A percentile compares a stretch with the other conserved stretches of the same genome.
Evolutionary conservation across 2,113 vertebrate species (phyloP).

Genomic region (Pseudorasbora parva): DNA sequence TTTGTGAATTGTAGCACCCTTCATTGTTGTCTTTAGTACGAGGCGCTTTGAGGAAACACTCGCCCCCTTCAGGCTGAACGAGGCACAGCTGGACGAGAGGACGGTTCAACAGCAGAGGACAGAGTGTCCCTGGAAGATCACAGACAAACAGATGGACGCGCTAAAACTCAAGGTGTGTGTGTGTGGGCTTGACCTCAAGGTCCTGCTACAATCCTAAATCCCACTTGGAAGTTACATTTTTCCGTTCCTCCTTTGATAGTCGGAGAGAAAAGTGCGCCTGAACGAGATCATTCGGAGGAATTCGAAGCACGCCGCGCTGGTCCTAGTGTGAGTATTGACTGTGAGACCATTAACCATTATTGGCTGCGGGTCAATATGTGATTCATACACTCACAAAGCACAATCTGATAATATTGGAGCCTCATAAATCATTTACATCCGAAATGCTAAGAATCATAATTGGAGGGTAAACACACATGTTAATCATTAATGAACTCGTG

Average conservation of each 20-base stretch:
- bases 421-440: neutral
- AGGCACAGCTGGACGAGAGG: slow-evolving; percentile 64
- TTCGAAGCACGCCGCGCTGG: slow-evolving; percentile 74
- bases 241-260: slow-evolving; percentile 60
- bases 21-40: slow-evolving; percentile 58
- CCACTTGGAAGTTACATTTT: neutral
- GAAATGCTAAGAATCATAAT: neutral
- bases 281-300: slow-evolving; percentile 78
- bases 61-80: slow-evolving; percentile 68
- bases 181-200: slow-evolving; percentile 6
- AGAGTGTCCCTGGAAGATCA: slow-evolving; percentile 67
- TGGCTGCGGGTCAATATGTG: neutral
- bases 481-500: slow-evolving; percentile 3
- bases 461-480: neutral
- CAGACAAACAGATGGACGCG: slow-evolving; percentile 71
- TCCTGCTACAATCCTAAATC: neutral
- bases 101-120: slow-evolving; percentile 51
- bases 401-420: slow-evolving; percentile 7
- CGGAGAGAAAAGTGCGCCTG: slow-evolving; percentile 73
- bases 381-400: slow-evolving; percentile 4
- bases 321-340: slow-evolving; percentile 74
- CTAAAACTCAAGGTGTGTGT: slow-evolving; percentile 71
- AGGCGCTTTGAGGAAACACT: slow-evolving; percentile 74
- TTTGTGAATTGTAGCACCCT: neutral
- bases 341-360: slow-evolving; percentile 8